Evolutionary conservation across 2,113 vertebrate genomes (phyloP).

Genomic region (Scolopax mira): DNA sequence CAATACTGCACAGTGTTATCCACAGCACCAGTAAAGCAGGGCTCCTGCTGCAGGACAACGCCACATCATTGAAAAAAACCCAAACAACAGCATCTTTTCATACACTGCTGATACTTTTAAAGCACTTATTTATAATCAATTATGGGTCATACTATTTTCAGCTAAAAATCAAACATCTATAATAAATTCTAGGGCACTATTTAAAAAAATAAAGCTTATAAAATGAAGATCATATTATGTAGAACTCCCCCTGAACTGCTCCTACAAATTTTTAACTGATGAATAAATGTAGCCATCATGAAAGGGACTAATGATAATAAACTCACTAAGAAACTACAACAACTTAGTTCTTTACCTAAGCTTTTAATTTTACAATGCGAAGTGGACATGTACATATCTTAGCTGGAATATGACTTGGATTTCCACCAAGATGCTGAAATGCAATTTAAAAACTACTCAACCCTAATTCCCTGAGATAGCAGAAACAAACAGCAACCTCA

Average conservation of each 20-base stretch:
- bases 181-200: not conserved
- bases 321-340: not conserved
- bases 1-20: not conserved
- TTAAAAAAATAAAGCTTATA: not conserved
- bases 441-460: not conserved
- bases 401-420: not conserved
- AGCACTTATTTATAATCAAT: not conserved
- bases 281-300: not conserved
- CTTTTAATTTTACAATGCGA: not conserved
- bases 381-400: not conserved
- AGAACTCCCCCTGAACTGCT: not conserved
- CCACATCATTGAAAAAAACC: not conserved
- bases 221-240: not conserved
- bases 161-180: not conserved
- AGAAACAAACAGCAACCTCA: not conserved
- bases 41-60: not conserved
- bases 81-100: not conserved
- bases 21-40: not conserved
- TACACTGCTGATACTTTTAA: not conserved
- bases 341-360: not conserved
- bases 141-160: not conserved
- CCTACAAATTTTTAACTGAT: not conserved
- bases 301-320: not conserved
- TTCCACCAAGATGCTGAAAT: not conserved
- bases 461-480: not conserved